A percentile compares a stretch with the other conserved stretches of the same genome.
These are phyloP conservation scores for Lepisosteus osseus DNA, from an alignment of 2,113 vertebrate genomes.

Conservation along the genomic window DNA sequence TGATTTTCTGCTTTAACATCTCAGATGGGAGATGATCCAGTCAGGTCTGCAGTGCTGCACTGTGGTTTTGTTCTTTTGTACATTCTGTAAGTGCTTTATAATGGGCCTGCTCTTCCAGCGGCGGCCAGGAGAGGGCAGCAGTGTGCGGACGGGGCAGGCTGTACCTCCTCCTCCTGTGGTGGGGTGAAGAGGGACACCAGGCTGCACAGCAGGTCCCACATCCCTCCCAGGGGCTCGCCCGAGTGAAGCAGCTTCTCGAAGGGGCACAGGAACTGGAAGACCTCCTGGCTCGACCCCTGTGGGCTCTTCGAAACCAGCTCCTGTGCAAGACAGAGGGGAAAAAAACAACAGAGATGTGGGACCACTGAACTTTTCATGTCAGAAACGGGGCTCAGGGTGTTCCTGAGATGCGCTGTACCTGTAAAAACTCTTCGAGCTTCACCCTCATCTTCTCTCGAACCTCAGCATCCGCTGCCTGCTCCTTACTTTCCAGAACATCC, in stretches of 20 bases:
- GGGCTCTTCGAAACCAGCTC: slow-evolving; percentile 49
- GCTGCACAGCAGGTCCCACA: slow-evolving; percentile 59
- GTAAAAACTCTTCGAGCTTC: slow-evolving; percentile 53
- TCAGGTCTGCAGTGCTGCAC: no score
- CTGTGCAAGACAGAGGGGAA: slow-evolving; percentile 30
- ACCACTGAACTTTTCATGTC: not conserved
- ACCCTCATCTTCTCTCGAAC: slow-evolving; percentile 41
- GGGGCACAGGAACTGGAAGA: slow-evolving; percentile 68
- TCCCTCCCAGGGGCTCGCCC: slow-evolving; percentile 44
- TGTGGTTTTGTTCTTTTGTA: no score
- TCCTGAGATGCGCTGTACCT: slow-evolving; percentile 41
- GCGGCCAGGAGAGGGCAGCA: not conserved
- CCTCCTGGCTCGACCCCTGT: slow-evolving; percentile 51
- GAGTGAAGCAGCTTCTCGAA: slow-evolving; percentile 55
- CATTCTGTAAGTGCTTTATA: no score
- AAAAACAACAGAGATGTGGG: not conserved
- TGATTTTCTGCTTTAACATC: no score
- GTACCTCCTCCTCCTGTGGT: slow-evolving; percentile 54
- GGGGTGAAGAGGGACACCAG: slow-evolving; percentile 61
- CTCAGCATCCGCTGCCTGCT: slow-evolving; percentile 22
- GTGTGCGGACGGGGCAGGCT: not conserved
- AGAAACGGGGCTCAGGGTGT: not conserved
- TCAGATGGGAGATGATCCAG: no score
- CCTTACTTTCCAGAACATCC: slow-evolving; percentile 32
- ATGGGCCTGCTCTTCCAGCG: slow-evolving; percentile 1